Base-by-base conservation (phyloP, 2,888 invertebrate genomes). In the Geotrupes spiniger region DNA sequence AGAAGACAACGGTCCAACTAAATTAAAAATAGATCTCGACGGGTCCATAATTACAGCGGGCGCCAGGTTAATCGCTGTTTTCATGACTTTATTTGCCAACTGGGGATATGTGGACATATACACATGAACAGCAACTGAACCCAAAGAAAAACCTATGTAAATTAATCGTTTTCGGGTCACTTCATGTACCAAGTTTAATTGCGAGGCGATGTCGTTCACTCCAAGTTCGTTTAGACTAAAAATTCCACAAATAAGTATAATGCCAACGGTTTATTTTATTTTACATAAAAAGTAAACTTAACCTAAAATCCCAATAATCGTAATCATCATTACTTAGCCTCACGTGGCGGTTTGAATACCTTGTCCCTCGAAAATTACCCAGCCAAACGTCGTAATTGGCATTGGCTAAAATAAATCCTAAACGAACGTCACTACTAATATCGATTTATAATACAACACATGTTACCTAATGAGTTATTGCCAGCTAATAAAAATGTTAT, bases 131-230 rank as follows among this genome's bases (percentile, higher is more conserved):
- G 81, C 74, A 0, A 87, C 83, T 1, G 87, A 85, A 1, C 92
- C 92, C 81, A 92, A 89, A 0, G 90, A 92, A 70, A 92, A 90
- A 0, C 92, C 93, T 36, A 91, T 74, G 65, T 90, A 92, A 59
- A 80, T 79, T 21, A 84, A 54, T 26, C 56, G 49, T 46, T 56
- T 51, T 8, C 53, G 49, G 4, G 57, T 58, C 5, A 46, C 31
- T 33, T 46, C 42, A 8, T 52, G 29, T 2, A 60, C 49, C 5
- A 52, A 40, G 16, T 54, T 48, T 21, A 60, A 12, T 41, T 50
- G 52, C n/a, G 54, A 42, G 29, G 54, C 42, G 11, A 53, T 15
- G 25, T 60, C 60, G 12, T 56, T 54, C 1, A 55, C 12, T 12
- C 55, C 60, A 25, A 54, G 46, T 45, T 60, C 60, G 12, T 59